These are phyloP conservation scores for Mythimna lalbum DNA, from an alignment of 2,888 invertebrate genomes.

Conservation along the genomic window DNA sequence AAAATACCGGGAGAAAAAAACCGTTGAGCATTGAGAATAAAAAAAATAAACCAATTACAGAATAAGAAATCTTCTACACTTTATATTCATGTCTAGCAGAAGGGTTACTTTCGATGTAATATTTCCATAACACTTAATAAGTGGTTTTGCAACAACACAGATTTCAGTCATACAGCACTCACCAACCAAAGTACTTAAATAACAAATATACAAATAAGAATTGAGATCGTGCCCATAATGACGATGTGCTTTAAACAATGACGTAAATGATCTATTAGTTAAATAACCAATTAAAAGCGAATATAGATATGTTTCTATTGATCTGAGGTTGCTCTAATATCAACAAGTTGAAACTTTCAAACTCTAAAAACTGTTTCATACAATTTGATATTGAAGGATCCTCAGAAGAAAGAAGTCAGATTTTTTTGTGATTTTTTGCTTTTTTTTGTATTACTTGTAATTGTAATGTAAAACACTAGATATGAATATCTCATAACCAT, in stretches of 20 bases:
- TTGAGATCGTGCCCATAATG: constrained; percentile 88
- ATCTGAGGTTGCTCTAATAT: constrained; percentile 44
- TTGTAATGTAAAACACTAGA: constrained; percentile 62
- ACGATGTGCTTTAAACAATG: constrained; percentile 73
- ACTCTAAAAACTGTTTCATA: constrained; percentile 29
- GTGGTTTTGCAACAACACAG: constrained; percentile 58
- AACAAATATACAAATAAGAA: constrained; percentile 78
- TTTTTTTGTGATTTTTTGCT: constrained; percentile 60
- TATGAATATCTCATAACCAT: constrained; percentile 55
- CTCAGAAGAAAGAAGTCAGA: constrained; percentile 43
- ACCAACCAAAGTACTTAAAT: constrained; percentile 75
- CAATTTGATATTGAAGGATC: constrained; percentile 37
- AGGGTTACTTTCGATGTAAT: constrained; percentile 35
- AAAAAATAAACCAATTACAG: constrained; percentile 7
- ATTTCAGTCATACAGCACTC: constrained; percentile 70
- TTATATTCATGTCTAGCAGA: constrained; percentile 25
- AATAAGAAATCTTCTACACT: constrained; percentile 17
- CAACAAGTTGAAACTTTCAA: constrained; percentile 13
- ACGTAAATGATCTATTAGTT: constrained; percentile 52
- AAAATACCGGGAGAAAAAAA: constrained; percentile 30
- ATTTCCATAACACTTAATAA: constrained; percentile 24
- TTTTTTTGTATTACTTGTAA: constrained; percentile 63
- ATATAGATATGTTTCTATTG: constrained; percentile 48
- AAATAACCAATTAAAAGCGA: constrained; percentile 64
- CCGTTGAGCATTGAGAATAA: constrained; percentile 39